Base-by-base conservation (phyloP, 2,797 vertebrate genomes). In the Gymnodraco acuticeps region DNA sequence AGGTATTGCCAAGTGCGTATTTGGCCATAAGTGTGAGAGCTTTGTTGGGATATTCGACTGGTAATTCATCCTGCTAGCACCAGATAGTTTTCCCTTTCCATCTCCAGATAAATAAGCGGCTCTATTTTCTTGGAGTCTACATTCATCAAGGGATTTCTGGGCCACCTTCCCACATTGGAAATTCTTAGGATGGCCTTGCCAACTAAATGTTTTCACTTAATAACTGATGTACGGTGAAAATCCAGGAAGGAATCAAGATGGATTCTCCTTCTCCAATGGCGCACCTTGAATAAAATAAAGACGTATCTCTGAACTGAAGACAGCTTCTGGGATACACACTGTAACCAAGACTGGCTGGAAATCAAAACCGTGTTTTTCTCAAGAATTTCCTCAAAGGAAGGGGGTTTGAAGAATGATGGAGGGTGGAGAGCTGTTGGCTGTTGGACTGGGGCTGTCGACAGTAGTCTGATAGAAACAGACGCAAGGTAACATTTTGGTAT, bases 191-290 rank as follows among this genome's bases (percentile, higher is more conserved):
- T 80, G 66, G 75, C 81, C 84, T 80, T 75, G 84, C 81, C 48
- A 13, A 64, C 60, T 78, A 54, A 86, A 85, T 88, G 86, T 85
- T 89, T 86, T 85, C 74, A 74, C 73, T 88, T 84, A 80, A 64
- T 63, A 83, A 64, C 63, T 31, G 63, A 71, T 48, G 51, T 42
- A 55, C 58, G 14, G 20, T 10, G 56, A 64, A 42, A 60, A 53
- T 65, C 42, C 75, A 59, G 63, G 55, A 27, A 48, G 33, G 50
- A 72, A 59, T 65, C 46, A 42, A 50, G 31, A 78, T 58, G 13
- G 14, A 51, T 70, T 76, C 55, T 58, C 42, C 55, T 52, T 69
- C 46, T 70, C 11, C 38, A 17, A 56, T 60, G 60, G 23, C 46
- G 54, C 53, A 23, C 73, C 64, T 60, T 47, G 17, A 55, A n/a